A percentile compares a stretch with the other conserved stretches of the same genome.
phyloP scores from a whole-genome alignment of 2,888 invertebrate species.

The Melolontha melolontha region DNA sequence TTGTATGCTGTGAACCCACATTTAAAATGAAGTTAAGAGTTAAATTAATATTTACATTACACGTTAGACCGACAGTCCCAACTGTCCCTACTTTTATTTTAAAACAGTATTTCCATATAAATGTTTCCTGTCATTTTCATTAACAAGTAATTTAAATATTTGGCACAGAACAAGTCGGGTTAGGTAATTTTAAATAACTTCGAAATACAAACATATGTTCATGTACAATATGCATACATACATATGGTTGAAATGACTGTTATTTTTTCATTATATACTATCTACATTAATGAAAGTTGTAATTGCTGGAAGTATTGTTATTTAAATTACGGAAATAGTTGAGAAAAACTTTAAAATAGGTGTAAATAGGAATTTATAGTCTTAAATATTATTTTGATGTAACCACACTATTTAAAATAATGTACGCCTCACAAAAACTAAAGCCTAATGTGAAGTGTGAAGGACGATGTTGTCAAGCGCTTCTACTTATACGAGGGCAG shows the following conservation, averaged over 20 bases:
- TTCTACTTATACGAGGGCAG: too few relatives aligned
- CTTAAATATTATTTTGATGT: too few relatives aligned
- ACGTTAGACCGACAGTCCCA: not conserved
- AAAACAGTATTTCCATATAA: slow-evolving; percentile 26
- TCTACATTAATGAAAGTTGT: not conserved
- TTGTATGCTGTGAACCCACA: too few relatives aligned
- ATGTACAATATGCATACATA: not conserved
- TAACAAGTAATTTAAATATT: slow-evolving; percentile 33
- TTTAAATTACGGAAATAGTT: too few relatives aligned
- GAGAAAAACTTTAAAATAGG: too few relatives aligned
- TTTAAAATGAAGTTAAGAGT: slow-evolving; percentile 19
- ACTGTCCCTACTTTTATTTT: slow-evolving; percentile 27
- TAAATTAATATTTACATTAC: slow-evolving; percentile 23
- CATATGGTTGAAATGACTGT: slow-evolving; percentile 11
- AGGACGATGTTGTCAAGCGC: too few relatives aligned
- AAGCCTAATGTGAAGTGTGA: too few relatives aligned
- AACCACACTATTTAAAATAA: too few relatives aligned
- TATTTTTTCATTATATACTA: slow-evolving; percentile 22
- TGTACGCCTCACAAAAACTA: too few relatives aligned
- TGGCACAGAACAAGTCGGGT: slow-evolving; percentile 12
- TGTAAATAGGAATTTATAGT: too few relatives aligned
- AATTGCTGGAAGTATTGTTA: too few relatives aligned
- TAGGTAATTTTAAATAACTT: slow-evolving; percentile 2
- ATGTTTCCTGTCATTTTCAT: slow-evolving; percentile 35
- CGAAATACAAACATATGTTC: too few relatives aligned